These are phyloP conservation scores for Oscarella lobularis DNA, from an alignment of 37 sponge, comb jelly and placozoan species.

Conservation along the genomic window DNA sequence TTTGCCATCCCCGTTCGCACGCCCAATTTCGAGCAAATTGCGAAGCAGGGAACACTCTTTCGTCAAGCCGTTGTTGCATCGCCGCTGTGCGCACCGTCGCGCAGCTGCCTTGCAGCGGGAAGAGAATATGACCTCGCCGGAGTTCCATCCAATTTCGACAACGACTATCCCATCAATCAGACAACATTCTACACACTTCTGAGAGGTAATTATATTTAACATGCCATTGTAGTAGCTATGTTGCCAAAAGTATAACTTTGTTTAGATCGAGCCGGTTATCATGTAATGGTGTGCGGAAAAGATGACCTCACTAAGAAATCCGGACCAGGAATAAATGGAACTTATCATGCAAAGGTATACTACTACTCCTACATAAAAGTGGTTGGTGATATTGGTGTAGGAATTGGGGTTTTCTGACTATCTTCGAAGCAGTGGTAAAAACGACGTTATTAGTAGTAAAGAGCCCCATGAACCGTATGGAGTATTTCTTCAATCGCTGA, in stretches of 20 bases:
- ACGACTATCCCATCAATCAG: not conserved
- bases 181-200: not conserved
- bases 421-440: not conserved
- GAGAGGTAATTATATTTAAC: not conserved
- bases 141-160: not conserved
- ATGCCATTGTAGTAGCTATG: not conserved
- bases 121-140: not conserved
- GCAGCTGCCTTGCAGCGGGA: not conserved
- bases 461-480: not conserved
- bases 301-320: not conserved
- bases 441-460: not conserved
- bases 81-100: slow-evolving; percentile 3
- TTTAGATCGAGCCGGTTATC: not conserved
- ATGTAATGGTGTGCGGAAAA: not conserved
- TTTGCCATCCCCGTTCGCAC: not conserved
- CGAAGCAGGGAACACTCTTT: not conserved
- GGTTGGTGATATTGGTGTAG: not conserved
- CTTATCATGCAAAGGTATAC: not conserved
- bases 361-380: not conserved
- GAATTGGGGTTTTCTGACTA: not conserved
- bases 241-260: not conserved
- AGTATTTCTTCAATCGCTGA: not conserved
- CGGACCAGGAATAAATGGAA: not conserved
- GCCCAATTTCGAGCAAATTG: not conserved
- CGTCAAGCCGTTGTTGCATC: not conserved